Evolutionary conservation across 92 coral and sea anemone genomes (phyloP).

Genomic region (Chrysogorgia sp.): DNA sequence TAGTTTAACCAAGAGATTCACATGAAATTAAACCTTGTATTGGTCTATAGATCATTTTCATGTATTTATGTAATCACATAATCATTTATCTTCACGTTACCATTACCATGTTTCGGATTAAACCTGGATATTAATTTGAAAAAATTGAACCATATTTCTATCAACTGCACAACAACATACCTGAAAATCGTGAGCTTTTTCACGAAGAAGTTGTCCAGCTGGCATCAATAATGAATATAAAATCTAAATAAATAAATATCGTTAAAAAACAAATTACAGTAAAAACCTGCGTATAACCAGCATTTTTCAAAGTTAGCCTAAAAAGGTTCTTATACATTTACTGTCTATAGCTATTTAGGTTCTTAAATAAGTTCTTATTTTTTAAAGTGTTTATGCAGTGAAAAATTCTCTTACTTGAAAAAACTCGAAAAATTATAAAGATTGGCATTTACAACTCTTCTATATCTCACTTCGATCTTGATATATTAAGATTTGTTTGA

Average conservation of each 20-base stretch:
- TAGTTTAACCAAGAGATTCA: too few species aligned
- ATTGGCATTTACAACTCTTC: too few species aligned
- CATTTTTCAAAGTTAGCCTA: too few species aligned
- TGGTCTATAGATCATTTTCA: too few species aligned
- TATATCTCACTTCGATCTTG: too few species aligned
- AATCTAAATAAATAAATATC: constrained; percentile 50
- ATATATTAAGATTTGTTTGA: too few species aligned
- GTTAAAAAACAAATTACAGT: background rate
- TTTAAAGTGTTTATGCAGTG: background rate
- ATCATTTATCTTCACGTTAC: too few species aligned
- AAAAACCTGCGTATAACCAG: too few species aligned
- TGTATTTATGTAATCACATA: too few species aligned
- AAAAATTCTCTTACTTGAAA: background rate
- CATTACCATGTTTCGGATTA: background rate
- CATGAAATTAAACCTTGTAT: too few species aligned
- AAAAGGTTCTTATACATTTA: too few species aligned
- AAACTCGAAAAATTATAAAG: too few species aligned
- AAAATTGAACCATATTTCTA: background rate
- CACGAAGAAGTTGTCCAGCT: constrained; percentile 75
- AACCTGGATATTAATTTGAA: background rate
- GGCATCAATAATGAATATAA: constrained; percentile 94
- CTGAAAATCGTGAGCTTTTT: constrained; percentile 84
- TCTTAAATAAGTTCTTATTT: background rate
- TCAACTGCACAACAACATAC: constrained; percentile 38
- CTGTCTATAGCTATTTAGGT: background rate